Evolutionary conservation across 37 sponge, comb jelly and placozoan species (phyloP).

Genomic region (Lycopodina hypogea): DNA sequence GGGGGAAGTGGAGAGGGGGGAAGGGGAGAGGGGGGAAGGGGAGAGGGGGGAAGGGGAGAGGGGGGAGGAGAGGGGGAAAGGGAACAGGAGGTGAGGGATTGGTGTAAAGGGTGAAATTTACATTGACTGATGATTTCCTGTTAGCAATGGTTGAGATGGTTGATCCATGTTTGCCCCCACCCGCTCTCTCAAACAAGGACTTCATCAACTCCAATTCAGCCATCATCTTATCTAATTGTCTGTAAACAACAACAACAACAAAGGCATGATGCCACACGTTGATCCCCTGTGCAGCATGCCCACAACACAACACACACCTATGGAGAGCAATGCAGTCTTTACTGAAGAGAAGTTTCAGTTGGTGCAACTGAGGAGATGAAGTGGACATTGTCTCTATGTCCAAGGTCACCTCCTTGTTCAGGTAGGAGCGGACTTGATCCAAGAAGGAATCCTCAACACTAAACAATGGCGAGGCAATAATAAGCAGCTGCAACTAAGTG

Average conservation of each 20-base stretch:
- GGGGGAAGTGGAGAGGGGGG: background rate
- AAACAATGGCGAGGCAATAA: background rate
- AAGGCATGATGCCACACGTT: background rate
- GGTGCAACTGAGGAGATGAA: conserved; percentile 16
- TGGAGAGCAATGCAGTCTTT: conserved; percentile 40
- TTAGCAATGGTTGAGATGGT: background rate
- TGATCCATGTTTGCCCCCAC: conserved; percentile 55
- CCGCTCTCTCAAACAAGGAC: conserved; percentile 64
- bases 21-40: background rate
- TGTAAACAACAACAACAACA: conserved; percentile 5
- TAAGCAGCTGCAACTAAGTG: background rate
- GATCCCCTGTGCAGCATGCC: background rate
- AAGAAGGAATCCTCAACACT: conserved; percentile 47
- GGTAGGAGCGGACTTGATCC: conserved; percentile 40
- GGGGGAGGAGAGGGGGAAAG: background rate
- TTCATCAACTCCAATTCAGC: conserved; percentile 50
- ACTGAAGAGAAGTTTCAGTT: conserved; percentile 48
- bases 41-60: background rate
- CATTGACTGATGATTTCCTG: background rate
- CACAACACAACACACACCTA: conserved; percentile 10
- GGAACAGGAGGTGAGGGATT: background rate
- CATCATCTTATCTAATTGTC: conserved; percentile 54
- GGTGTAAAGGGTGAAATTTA: background rate
- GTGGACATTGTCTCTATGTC: conserved; percentile 60
- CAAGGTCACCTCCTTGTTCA: conserved; percentile 35